Percentiles rank a stretch among this genome's conserved stretches.
Evolutionary conservation across 2,888 invertebrate genomes (phyloP).

Genomic region (Coelinius sp.): DNA sequence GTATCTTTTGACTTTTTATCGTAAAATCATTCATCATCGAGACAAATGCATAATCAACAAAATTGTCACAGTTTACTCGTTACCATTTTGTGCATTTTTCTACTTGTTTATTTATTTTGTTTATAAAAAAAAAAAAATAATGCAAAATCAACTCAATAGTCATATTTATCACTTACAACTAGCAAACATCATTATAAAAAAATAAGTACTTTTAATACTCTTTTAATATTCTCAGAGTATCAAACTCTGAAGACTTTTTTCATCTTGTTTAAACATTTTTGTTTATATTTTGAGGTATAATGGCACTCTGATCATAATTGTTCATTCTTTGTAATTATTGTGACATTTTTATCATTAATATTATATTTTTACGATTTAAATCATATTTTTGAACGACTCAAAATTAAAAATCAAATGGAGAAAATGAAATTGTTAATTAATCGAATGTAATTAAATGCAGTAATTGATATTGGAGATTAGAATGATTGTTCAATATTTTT

Average conservation of each 20-base stretch:
- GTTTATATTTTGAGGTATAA: conserved; percentile 6
- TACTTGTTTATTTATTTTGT: background rate
- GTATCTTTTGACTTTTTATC: too few relatives aligned
- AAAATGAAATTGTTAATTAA: background rate
- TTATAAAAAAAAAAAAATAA: background rate
- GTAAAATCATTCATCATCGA: too few relatives aligned
- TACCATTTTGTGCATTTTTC: too few relatives aligned
- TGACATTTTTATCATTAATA: background rate
- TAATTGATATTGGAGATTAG: too few relatives aligned
- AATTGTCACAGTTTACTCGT: too few relatives aligned
- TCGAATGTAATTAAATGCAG: background rate
- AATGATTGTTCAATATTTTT: too few relatives aligned
- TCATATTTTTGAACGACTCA: background rate
- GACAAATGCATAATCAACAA: too few relatives aligned
- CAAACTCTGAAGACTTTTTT: background rate
- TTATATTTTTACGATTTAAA: background rate
- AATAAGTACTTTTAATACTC: background rate
- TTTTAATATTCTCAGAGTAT: background rate
- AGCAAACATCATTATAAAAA: background rate
- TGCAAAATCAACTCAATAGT: background rate
- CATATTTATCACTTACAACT: background rate
- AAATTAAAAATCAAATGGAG: background rate
- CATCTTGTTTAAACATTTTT: too few relatives aligned
- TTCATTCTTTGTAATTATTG: background rate
- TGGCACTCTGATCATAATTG: conserved; percentile 1